Evolutionary conservation across 2,888 invertebrate genomes (phyloP).

Genomic region (Xanthia icteritia): DNA sequence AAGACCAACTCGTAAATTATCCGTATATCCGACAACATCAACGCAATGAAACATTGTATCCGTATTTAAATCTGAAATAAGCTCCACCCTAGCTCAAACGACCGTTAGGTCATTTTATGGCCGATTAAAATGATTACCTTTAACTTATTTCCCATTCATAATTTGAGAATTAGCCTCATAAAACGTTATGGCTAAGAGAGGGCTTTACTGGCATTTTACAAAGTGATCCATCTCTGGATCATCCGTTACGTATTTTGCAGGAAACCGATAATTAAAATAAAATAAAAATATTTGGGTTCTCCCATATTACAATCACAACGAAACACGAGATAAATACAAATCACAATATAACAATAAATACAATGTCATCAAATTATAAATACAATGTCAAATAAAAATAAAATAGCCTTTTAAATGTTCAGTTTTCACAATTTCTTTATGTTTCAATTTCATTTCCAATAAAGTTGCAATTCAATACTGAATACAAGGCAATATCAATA

Average conservation of each 20-base stretch:
- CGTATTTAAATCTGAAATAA: conserved; percentile 40
- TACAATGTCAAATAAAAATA: too few relatives aligned
- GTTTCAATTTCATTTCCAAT: conserved; percentile 23
- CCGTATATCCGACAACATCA: conserved; percentile 20
- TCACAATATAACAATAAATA: too few relatives aligned
- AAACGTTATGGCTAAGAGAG: conserved; percentile 34
- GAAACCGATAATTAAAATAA: neutral
- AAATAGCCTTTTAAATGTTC: neutral
- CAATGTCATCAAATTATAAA: too few relatives aligned
- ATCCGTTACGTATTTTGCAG: neutral
- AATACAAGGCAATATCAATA: conserved; percentile 50
- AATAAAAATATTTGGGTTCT: too few relatives aligned
- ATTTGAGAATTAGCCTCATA: conserved; percentile 47
- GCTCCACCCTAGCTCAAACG: conserved; percentile 37
- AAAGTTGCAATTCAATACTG: conserved; percentile 17
- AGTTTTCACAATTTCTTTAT: neutral
- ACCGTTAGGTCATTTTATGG: conserved; percentile 55
- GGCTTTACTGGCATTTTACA: conserved; percentile 20
- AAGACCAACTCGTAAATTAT: conserved; percentile 37
- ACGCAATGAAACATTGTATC: conserved; percentile 34
- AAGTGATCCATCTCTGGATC: conserved; percentile 5
- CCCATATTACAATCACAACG: too few relatives aligned
- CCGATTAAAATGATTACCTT: conserved; percentile 44
- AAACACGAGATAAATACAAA: too few relatives aligned
- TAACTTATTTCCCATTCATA: conserved; percentile 54